Percentiles rank a stretch among this genome's conserved stretches.
Conservation (phyloP, 2,797 vertebrate genomes). For the Acanthurus lineatus region DNA sequence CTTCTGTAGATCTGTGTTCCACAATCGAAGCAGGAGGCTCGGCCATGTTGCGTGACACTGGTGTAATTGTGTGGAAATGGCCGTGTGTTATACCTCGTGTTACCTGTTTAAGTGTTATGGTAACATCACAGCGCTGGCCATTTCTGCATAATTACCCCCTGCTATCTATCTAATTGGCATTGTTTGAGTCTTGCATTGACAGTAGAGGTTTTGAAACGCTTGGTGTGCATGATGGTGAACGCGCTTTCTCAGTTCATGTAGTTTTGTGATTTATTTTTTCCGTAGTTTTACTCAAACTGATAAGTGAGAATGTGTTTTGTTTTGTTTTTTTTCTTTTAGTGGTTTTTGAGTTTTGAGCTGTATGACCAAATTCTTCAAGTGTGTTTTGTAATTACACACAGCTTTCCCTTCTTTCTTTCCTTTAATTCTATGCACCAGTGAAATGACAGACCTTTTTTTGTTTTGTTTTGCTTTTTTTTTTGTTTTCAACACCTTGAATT, state of each 20-base stretch:
- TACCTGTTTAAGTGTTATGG: constrained; percentile 89
- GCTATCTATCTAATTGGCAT: constrained; percentile 72
- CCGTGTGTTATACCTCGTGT: constrained; percentile 89
- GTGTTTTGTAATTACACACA: constrained; percentile 59
- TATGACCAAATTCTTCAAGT: constrained; percentile 76
- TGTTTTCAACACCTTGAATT: constrained; percentile 35
- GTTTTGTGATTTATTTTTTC: constrained; percentile 31
- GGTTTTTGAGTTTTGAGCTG: constrained; percentile 72
- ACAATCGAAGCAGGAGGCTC: constrained; percentile 56
- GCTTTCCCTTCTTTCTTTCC: constrained; percentile 55
- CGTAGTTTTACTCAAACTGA: constrained; percentile 55
- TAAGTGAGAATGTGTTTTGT: constrained; percentile 48
- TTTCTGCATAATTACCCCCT: constrained; percentile 87
- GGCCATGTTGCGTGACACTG: constrained; percentile 70
- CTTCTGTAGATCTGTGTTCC: constrained; percentile 55
- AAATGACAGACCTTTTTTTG: constrained; percentile 37
- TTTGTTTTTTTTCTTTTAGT: constrained; percentile 12
- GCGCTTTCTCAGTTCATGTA: constrained; percentile 56
- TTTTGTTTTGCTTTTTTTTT: neutral
- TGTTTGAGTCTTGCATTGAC: constrained; percentile 66
- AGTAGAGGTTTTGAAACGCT: constrained; percentile 60
- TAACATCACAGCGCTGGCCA: constrained; percentile 88
- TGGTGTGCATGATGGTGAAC: constrained; percentile 54
- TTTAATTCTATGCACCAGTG: constrained; percentile 76
- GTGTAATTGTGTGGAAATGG: constrained; percentile 88